Percentiles rank a stretch among this genome's conserved stretches.
These are phyloP conservation scores for Sogatella furcifera DNA, from an alignment of 1,140 invertebrate species.

Conservation along the genomic window DNA sequence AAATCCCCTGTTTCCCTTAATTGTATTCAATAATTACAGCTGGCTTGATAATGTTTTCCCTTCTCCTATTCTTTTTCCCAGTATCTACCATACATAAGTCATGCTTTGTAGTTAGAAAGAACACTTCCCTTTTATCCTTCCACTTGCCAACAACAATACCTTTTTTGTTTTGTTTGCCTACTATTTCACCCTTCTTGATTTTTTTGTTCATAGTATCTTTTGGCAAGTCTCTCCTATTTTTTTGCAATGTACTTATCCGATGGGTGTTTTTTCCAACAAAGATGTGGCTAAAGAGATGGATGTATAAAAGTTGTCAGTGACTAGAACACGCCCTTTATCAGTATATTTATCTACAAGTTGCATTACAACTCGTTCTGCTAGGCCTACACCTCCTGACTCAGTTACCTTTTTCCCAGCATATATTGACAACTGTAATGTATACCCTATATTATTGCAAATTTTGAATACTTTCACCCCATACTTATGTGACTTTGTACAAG, in stretches of 20 bases:
- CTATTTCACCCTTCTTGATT: slow-evolving; percentile 30
- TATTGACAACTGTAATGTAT: slow-evolving; percentile 21
- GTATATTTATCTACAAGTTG: slow-evolving; percentile 17
- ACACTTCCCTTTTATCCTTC: slow-evolving; percentile 29
- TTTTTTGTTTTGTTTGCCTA: slow-evolving; percentile 21
- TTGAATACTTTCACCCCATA: slow-evolving; percentile 31
- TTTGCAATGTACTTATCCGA: slow-evolving; percentile 24
- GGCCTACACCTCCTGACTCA: neutral
- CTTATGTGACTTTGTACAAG: slow-evolving; percentile 27
- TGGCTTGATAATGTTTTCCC: slow-evolving; percentile 25
- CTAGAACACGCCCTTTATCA: slow-evolving; percentile 30
- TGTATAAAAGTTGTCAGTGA: slow-evolving; percentile 36
- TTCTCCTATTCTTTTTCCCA: slow-evolving; percentile 21
- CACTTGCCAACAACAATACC: slow-evolving; percentile 28
- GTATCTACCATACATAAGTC: neutral
- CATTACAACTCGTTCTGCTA: slow-evolving; percentile 8
- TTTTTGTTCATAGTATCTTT: slow-evolving; percentile 26
- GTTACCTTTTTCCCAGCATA: slow-evolving; percentile 19
- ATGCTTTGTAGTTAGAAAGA: slow-evolving; percentile 28
- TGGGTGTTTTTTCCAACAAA: slow-evolving; percentile 29
- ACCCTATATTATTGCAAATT: slow-evolving; percentile 24
- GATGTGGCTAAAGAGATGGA: slow-evolving; percentile 26
- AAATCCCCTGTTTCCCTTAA: slow-evolving; percentile 30
- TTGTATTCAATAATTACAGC: slow-evolving; percentile 30
- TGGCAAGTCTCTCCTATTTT: slow-evolving; percentile 8